These are phyloP conservation scores for Phthorimaea operculella DNA, from an alignment of 1,140 invertebrate genomes.

Conservation along the genomic window DNA sequence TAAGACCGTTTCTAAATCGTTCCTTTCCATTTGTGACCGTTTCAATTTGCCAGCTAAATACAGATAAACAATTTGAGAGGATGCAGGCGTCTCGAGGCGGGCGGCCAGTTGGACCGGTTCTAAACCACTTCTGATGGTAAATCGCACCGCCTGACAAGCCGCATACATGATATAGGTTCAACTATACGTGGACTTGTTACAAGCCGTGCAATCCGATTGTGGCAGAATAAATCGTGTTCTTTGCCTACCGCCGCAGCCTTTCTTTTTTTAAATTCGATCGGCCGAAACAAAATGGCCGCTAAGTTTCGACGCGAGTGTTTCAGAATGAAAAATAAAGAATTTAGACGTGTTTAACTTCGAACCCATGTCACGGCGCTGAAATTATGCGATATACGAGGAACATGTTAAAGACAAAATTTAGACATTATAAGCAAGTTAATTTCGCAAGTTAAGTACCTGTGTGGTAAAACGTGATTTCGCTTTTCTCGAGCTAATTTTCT, in stretches of 20 bases:
- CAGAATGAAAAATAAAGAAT: not conserved
- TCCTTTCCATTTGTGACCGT: constrained; percentile 15
- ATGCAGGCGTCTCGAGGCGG: constrained; percentile 48
- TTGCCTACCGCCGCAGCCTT: not conserved
- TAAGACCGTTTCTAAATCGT: not conserved
- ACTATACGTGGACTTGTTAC: constrained; percentile 18
- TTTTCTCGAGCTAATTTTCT: constrained; percentile 4
- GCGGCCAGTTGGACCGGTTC: constrained; percentile 56
- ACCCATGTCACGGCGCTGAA: not conserved
- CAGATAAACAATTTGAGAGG: constrained; percentile 51
- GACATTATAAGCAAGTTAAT: not conserved
- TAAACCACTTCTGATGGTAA: constrained; percentile 54
- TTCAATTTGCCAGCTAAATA: constrained; percentile 41
- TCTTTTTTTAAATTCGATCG: constrained; percentile 1
- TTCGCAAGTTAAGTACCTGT: not conserved
- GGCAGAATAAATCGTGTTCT: not conserved
- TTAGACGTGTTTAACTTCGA: not conserved
- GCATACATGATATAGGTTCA: constrained; percentile 16
- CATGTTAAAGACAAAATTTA: not conserved
- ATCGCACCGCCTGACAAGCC: constrained; percentile 44
- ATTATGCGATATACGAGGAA: not conserved
- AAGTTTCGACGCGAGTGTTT: not conserved
- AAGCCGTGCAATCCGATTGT: constrained; percentile 4
- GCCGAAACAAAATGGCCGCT: constrained; percentile 1
- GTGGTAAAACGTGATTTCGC: not conserved